Conservation (phyloP, 2,797 vertebrate species). For the Myiotriccus ornatus region DNA sequence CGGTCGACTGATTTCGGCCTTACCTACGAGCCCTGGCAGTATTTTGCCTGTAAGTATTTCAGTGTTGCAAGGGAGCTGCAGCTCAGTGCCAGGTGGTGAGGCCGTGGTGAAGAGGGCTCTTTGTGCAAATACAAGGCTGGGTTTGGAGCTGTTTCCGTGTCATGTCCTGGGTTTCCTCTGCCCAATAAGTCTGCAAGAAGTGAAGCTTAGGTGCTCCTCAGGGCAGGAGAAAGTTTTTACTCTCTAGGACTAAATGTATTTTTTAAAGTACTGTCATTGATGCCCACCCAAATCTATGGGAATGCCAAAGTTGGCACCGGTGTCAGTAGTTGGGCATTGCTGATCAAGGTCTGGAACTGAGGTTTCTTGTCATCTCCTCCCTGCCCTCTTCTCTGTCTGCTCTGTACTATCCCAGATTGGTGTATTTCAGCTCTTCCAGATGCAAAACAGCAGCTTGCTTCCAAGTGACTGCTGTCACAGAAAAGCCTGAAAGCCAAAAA, state of each 20-base stretch:
- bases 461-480: not conserved
- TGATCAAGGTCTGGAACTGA: not conserved
- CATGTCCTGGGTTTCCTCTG: not conserved
- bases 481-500: not conserved
- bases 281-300: not conserved
- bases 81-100: not conserved
- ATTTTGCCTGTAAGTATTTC: constrained; percentile 91
- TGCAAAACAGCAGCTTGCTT: not conserved
- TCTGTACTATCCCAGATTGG: fast-evolving
- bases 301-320: not conserved
- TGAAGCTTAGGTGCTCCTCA: not conserved
- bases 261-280: not conserved
- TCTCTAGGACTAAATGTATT: not conserved
- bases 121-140: not conserved
- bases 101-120: not conserved
- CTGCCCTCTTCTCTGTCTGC: not conserved
- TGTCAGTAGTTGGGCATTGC: not conserved
- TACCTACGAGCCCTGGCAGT: constrained; percentile 94
- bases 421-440: not conserved
- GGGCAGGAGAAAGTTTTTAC: not conserved
- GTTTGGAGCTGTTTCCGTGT: not conserved
- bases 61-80: not conserved
- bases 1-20: constrained; percentile 88
- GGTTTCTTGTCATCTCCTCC: not conserved
- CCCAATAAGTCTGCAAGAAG: not conserved